These are phyloP conservation scores for Sebastiscus tertius DNA, from an alignment of 2,797 vertebrate species.

Conservation along the genomic window DNA sequence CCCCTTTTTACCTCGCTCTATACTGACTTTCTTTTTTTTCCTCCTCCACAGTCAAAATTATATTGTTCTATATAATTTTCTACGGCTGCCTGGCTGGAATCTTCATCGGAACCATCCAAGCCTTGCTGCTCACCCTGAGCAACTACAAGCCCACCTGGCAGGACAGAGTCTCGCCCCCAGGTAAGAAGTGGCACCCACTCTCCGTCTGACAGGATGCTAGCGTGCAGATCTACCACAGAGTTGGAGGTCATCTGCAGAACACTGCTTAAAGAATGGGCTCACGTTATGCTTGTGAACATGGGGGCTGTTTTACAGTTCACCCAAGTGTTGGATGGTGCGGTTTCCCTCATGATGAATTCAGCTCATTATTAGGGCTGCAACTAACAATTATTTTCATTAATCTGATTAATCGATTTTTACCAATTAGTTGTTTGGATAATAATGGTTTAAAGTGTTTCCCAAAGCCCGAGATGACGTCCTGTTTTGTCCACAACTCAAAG, in stretches of 20 bases:
- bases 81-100: conserved; percentile 94
- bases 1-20: background rate
- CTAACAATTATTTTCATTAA: too few species aligned
- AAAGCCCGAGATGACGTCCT: too few species aligned
- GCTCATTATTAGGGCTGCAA: too few species aligned
- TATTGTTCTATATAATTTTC: conserved; percentile 93
- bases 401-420: too few species aligned
- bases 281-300: too few species aligned
- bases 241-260: background rate
- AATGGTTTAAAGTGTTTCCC: too few species aligned
- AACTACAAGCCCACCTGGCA: conserved; percentile 96
- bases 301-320: background rate
- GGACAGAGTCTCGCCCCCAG: conserved; percentile 95
- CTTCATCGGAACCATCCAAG: conserved; percentile 98
- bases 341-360: background rate
- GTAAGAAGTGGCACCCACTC: conserved; percentile 74
- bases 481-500: background rate
- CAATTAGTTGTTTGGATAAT: too few species aligned
- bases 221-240: background rate
- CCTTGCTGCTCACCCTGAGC: conserved; percentile 93
- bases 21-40: background rate
- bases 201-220: background rate
- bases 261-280: too few species aligned
- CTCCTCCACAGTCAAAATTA: conserved; percentile 90
- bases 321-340: background rate